Evolutionary conservation across 2,888 invertebrate genomes (phyloP), one percentile per base, ranked within the genome.

Genomic region (Pyralis farinalis): DNA sequence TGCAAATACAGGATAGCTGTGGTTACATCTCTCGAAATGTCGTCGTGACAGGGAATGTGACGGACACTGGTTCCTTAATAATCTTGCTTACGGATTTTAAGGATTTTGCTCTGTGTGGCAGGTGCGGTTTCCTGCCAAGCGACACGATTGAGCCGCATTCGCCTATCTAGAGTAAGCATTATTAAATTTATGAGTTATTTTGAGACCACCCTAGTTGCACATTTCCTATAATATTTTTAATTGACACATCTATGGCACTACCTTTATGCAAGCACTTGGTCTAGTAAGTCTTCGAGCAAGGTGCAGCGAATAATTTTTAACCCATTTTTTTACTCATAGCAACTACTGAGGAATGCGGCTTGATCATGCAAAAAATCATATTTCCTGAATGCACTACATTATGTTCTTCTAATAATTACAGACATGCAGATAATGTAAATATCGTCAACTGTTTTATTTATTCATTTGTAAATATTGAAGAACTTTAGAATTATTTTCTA

Each of bases 51-150:
- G 16, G 29, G 29, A 6, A 29, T 29, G 10, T 9, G 16, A 4
- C 2, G 16, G 16, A 16, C 16, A 3, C 4, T 16, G 16, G 16
- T 16, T 16, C 16, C 21, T 30, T 35, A 25, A 11, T 31, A 21
- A 21, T 30, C 11, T n/a, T 37, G 31, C 37, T 11, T 37, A 11
- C n/a, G 31, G 49, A 43, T 45, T 50, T 51, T 55, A 67, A 64
- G 55, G 54, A 51, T 57, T 62, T n/a, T 76, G 63, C 63, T 79
- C 64, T 83, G 63, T 82, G 71, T 85, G 78, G 74, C 86, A 86
- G 86, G 75, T 86, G 86, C 86, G 84, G 86, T 63, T 86, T 85
- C 86, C 85, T 84, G 84, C 85, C 86, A 61, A 82, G 76, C 72
- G 85, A 85, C 77, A 77, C 83, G 74, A 83, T 84, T 78, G 83